Conservation (phyloP, 2,113 vertebrate genomes). For the Sinocyclocheilus anshuiensis region DNA sequence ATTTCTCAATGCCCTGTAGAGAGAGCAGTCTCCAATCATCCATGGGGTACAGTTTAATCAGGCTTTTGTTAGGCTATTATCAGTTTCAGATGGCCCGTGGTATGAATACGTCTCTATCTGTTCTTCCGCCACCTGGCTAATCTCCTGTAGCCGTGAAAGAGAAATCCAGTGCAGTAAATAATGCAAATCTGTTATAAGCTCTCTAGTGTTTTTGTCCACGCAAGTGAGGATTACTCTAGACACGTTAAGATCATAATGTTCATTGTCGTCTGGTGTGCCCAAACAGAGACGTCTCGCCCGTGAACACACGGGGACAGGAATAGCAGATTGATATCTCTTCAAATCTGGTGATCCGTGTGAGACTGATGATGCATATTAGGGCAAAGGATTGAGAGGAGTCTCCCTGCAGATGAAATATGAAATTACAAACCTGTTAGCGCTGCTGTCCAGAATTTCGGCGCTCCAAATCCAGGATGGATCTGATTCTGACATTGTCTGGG, state of each 20-base stretch:
- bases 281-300: slow-evolving; percentile 48
- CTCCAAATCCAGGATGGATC: slow-evolving; percentile 59
- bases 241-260: slow-evolving; percentile 58
- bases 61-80: slow-evolving; percentile 62
- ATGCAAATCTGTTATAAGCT: slow-evolving; percentile 71
- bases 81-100: slow-evolving; percentile 37
- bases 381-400: slow-evolving; percentile 30
- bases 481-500: slow-evolving; percentile 44
- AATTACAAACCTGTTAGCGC: slow-evolving; percentile 55
- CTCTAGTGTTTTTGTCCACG: slow-evolving; percentile 50
- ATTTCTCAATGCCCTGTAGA: slow-evolving; percentile 26
- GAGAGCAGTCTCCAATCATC: slow-evolving; percentile 60
- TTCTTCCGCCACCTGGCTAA: slow-evolving; percentile 68
- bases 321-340: slow-evolving; percentile 50
- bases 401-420: slow-evolving; percentile 59
- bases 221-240: slow-evolving; percentile 59
- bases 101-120: slow-evolving; percentile 69
- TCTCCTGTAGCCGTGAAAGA: slow-evolving; percentile 68
- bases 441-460: slow-evolving; percentile 30
- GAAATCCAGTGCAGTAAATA: slow-evolving; percentile 70
- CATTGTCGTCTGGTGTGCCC: slow-evolving; percentile 51
- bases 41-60: slow-evolving; percentile 67
- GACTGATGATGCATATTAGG: slow-evolving; percentile 54
- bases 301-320: slow-evolving; percentile 6
- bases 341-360: slow-evolving; percentile 50